phyloP scores from a whole-genome alignment of 2,797 vertebrate species.

The Poeciliopsis turneri region DNA sequence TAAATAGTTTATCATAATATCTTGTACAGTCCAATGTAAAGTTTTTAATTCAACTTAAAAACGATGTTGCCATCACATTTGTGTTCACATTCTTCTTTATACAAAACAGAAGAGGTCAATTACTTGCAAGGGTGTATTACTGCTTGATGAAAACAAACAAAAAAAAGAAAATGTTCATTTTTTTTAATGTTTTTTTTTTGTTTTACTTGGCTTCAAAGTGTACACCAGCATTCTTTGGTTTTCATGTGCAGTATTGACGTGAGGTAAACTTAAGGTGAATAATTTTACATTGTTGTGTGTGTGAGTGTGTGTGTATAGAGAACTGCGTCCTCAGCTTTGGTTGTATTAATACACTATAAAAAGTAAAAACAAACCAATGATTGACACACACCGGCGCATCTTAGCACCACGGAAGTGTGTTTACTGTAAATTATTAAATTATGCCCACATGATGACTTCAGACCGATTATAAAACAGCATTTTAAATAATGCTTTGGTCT shows the following conservation, averaged over 20 bases:
- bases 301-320: slow-evolving; percentile 92
- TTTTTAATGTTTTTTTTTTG: slow-evolving; percentile 66
- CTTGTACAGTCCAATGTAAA: slow-evolving; percentile 99
- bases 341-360: slow-evolving; percentile 89
- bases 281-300: slow-evolving; percentile 94
- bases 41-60: slow-evolving; percentile 99
- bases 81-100: slow-evolving; percentile 95
- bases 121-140: slow-evolving; percentile 92
- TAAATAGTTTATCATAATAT: slow-evolving; percentile 99
- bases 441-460: slow-evolving; percentile 90
- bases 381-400: slow-evolving; percentile 85
- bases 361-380: slow-evolving; percentile 81
- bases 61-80: slow-evolving; percentile 95
- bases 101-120: slow-evolving; percentile 87
- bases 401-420: slow-evolving; percentile 89
- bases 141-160: slow-evolving; percentile 80
- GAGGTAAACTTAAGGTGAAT: slow-evolving; percentile 95
- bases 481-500: slow-evolving; percentile 85
- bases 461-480: slow-evolving; percentile 89
- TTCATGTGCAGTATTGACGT: slow-evolving; percentile 99
- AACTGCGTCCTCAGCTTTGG: slow-evolving; percentile 89
- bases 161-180: slow-evolving; percentile 80
- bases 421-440: slow-evolving; percentile 77
- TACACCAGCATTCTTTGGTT: slow-evolving; percentile 94
- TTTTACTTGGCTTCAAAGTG: slow-evolving; percentile 94